A percentile compares a stretch with the other conserved stretches of the same genome.
Conservation (phyloP, 2,888 invertebrate genomes). For the Cecidostiba fungosa region DNA sequence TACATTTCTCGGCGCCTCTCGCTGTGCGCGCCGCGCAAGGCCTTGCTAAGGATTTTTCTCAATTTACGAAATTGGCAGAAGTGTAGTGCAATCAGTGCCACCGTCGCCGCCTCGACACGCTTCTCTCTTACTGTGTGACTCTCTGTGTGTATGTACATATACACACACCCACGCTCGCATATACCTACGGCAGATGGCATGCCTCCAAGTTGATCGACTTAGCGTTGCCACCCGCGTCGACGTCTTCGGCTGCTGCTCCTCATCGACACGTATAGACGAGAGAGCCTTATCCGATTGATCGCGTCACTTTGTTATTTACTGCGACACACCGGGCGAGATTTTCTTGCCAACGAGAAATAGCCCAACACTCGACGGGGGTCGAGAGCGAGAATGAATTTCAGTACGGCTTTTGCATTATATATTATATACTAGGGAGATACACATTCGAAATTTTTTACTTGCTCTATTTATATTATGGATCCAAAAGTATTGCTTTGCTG, state of each 20-base stretch:
- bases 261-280: constrained; percentile 50
- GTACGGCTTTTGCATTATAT: too few species aligned
- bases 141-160: neutral
- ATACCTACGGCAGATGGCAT: constrained; percentile 53
- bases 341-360: neutral
- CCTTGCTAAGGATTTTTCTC: constrained; percentile 59
- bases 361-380: neutral
- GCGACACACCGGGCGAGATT: constrained; percentile 28
- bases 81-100: constrained; percentile 60
- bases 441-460: too few species aligned
- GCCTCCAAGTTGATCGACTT: constrained; percentile 64
- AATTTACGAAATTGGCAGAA: constrained; percentile 64
- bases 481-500: too few species aligned
- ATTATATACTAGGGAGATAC: too few species aligned
- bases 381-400: too few species aligned
- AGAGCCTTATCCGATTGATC: constrained; percentile 52
- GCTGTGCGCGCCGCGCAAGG: neutral
- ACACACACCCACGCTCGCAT: neutral
- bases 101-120: neutral
- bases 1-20: constrained; percentile 22
- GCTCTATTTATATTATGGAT: too few species aligned
- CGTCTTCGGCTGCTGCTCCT: neutral
- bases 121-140: neutral
- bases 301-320: constrained; percentile 63
- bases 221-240: constrained; percentile 18